Evolutionary conservation across 2,888 invertebrate species (phyloP).

Genomic region (Sceliomorpha sp.): DNA sequence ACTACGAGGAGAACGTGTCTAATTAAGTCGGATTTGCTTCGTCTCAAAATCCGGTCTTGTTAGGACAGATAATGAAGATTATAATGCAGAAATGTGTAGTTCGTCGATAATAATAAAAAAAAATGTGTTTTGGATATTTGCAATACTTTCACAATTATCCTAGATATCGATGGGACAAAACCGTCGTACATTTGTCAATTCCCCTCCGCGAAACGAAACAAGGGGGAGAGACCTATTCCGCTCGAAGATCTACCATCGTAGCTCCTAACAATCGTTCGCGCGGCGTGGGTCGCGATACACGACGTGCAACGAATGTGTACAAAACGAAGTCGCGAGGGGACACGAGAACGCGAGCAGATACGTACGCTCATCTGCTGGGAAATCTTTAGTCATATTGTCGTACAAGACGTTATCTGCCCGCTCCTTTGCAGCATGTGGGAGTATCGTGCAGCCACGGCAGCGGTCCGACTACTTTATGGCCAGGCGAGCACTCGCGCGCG

Average conservation of each 20-base stretch:
- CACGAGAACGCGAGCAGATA: conserved; percentile 39
- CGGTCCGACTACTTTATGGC: conserved; percentile 32
- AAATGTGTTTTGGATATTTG: too few species aligned
- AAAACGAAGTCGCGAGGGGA: conserved; percentile 33
- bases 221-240: conserved; percentile 27
- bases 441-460: conserved; percentile 46
- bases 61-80: too few species aligned
- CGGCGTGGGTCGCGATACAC: conserved; percentile 44
- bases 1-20: too few species aligned
- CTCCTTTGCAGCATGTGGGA: conserved; percentile 57
- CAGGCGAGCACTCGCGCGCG: conserved; percentile 26
- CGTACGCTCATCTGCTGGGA: conserved; percentile 33
- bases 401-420: conserved; percentile 70
- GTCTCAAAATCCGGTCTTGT: too few species aligned
- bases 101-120: too few species aligned
- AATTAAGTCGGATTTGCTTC: too few species aligned
- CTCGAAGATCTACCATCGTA: conserved; percentile 34
- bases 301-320: conserved; percentile 18
- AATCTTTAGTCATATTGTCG: conserved; percentile 60
- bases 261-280: conserved; percentile 47
- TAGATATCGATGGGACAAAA: too few species aligned
- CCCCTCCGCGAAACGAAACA: conserved; percentile 21
- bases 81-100: too few species aligned
- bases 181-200: too few species aligned
- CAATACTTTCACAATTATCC: too few species aligned